phyloP scores from a whole-genome alignment of 2,888 invertebrate genomes.

The Rotaria macrura region DNA sequence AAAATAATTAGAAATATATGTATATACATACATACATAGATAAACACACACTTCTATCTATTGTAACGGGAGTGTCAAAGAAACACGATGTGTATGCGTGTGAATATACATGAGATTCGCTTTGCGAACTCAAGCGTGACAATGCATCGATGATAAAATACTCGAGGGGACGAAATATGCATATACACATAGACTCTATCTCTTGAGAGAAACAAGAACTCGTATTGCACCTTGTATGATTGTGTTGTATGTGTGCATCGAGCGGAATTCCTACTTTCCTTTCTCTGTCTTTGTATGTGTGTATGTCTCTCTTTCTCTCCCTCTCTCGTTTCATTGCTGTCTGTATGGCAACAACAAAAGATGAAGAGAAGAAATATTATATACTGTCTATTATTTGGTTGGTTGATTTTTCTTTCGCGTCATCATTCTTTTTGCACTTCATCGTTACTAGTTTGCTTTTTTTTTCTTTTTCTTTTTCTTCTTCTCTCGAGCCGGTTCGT shows the following conservation, averaged over 20 bases:
- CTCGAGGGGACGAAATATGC: background rate
- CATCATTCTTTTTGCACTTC: background rate
- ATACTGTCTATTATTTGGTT: constrained; percentile 3
- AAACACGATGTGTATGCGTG: background rate
- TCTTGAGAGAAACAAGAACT: background rate
- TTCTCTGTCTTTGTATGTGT: background rate
- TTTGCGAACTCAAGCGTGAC: constrained; percentile 4
- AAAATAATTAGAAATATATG: background rate
- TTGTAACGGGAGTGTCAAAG: background rate
- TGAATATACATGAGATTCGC: background rate
- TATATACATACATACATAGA: background rate
- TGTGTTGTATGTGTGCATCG: background rate
- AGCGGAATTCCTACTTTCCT: background rate
- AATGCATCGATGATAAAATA: background rate
- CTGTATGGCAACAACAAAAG: background rate
- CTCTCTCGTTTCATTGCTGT: background rate
- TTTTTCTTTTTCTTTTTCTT: background rate
- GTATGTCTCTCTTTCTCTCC: background rate
- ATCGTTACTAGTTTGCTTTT: background rate
- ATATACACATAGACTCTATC: background rate
- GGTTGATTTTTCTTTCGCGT: background rate
- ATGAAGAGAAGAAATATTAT: background rate
- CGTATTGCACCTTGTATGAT: constrained; percentile 1
- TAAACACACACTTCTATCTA: background rate
- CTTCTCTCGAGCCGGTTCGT: background rate